These are phyloP conservation scores for Champsocephalus esox DNA, from an alignment of 2,797 vertebrate species.

Conservation along the genomic window DNA sequence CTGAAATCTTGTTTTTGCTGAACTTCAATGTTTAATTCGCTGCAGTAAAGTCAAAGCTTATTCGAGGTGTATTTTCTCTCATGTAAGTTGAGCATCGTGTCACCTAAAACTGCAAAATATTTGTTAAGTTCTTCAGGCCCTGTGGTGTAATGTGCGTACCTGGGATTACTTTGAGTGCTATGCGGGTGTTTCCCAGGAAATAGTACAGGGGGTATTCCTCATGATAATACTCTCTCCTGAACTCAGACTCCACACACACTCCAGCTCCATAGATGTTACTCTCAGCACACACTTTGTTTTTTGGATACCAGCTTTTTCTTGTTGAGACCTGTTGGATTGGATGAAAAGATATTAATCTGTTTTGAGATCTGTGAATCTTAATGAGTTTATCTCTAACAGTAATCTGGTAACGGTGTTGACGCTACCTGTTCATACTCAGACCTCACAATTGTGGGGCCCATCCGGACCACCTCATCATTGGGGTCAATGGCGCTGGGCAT, in stretches of 20 bases:
- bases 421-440: constrained; percentile 60
- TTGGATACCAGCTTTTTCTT: constrained; percentile 61
- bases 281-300: constrained; percentile 67
- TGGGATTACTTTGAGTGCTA: constrained; percentile 73
- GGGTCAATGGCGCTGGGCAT: constrained; percentile 47
- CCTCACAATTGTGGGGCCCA: neutral
- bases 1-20: neutral
- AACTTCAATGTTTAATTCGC: neutral
- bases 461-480: constrained; percentile 31
- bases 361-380: neutral
- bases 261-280: constrained; percentile 72
- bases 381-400: neutral
- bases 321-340: constrained; percentile 41
- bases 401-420: neutral
- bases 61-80: neutral
- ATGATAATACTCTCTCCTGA: constrained; percentile 72
- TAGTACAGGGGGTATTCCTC: constrained; percentile 84
- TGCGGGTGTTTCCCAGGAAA: constrained; percentile 78
- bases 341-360: neutral
- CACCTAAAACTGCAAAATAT: neutral
- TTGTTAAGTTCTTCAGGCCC: neutral
- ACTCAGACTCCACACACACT: constrained; percentile 79
- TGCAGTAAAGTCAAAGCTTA: neutral
- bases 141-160: constrained; percentile 61
- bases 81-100: neutral